Base-by-base conservation (phyloP, 2,113 vertebrate species). In the Oreochromis aureus region DNA sequence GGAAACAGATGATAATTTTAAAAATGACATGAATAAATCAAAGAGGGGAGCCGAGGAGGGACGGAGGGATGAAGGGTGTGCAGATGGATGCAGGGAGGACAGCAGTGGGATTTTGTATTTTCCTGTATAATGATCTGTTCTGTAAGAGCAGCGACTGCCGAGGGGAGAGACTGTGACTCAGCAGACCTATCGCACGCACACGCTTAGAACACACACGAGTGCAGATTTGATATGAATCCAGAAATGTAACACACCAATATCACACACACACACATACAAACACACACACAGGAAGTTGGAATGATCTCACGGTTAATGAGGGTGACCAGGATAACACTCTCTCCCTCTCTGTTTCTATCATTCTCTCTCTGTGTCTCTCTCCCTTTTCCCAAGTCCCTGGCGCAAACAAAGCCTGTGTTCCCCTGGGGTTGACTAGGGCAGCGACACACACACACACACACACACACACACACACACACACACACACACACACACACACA, bases 101-200 rank as follows among this genome's bases (percentile, higher is more conserved):
- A 89, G 82, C 56, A 80, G 46, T 30, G 59, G 22, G 24, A 58
- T 82, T 88, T 76, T 88, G 27, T 86, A 36, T 85, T 82, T 86
- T 85, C 66, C 81, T 80, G 56, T 83, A 82, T 87, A 86, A 89
- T 87, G 86, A 91, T 92, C 89, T 91, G 87, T 85, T 92, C 88
- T 94, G 22, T 91, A 63, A 89, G 86, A 92, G 88, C 88, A 87
- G 87, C 44, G 27, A 89, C 24, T 48, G 88, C 91, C 73, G 71
- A 83, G 85, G 89, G 92, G 87, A 80, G 81, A 78, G 82, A 81
- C 86, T 44, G 87, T 93, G 92, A 94, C 89, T 94, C 92, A 92
- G 89, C 92, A 92, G 58, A 89, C 19, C 48, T 18, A 34, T 36
- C 51, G 22, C 51, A 71, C 82, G 22, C 59, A 8, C 76, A 66